Evolutionary conservation across 2,797 vertebrate genomes (phyloP).

Genomic region (Meda fulgida): DNA sequence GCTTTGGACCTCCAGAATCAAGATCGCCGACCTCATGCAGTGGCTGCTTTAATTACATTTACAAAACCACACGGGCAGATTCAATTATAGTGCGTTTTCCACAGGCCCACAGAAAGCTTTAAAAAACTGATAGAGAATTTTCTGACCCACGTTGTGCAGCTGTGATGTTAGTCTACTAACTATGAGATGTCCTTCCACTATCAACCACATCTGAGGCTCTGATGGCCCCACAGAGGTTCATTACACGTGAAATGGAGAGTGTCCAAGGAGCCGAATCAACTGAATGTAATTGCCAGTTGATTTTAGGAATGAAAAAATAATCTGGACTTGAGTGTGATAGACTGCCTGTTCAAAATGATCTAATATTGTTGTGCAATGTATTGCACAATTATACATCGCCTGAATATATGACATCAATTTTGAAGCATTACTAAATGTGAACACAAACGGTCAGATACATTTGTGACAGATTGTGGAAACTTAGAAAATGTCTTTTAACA

Average conservation of each 20-base stretch:
- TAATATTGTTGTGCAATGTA: constrained; percentile 61
- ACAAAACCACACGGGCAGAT: constrained; percentile 63
- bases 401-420: neutral
- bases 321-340: constrained; percentile 47
- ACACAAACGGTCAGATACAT: constrained; percentile 58
- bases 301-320: constrained; percentile 62
- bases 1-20: constrained; percentile 46
- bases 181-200: constrained; percentile 64
- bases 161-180: constrained; percentile 66
- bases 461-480: constrained; percentile 26
- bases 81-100: constrained; percentile 55
- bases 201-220: constrained; percentile 71
- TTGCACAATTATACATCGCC: constrained; percentile 51
- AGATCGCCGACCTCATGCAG: constrained; percentile 55
- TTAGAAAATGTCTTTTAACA: constrained; percentile 43
- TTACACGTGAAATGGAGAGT: constrained; percentile 48
- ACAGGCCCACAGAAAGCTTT: constrained; percentile 60
- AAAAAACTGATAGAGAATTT: constrained; percentile 71
- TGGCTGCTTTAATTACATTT: constrained; percentile 61
- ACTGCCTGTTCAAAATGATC: constrained; percentile 47
- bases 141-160: constrained; percentile 61
- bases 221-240: constrained; percentile 59
- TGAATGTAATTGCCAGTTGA: constrained; percentile 71
- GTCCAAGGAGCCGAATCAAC: constrained; percentile 58
- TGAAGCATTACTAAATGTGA: neutral